Conservation (phyloP, 2,797 vertebrate genomes). For the Enteromius trimaculatus region DNA sequence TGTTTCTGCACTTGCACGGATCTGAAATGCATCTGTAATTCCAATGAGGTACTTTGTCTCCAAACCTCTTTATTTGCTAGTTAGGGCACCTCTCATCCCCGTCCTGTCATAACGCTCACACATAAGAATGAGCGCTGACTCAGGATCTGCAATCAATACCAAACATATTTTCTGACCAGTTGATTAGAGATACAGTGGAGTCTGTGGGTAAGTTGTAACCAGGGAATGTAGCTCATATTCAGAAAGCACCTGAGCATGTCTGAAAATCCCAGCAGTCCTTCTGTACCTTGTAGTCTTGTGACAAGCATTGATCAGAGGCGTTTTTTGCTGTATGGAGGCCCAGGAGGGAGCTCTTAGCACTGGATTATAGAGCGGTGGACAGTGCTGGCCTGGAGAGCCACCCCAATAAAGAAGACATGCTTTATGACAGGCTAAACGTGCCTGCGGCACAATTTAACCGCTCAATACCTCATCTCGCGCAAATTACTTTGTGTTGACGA, state of each 20-base stretch:
- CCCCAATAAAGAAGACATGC: constrained; percentile 76
- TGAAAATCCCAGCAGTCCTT: constrained; percentile 57
- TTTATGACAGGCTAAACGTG: constrained; percentile 78
- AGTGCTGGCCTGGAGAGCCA: constrained; percentile 54
- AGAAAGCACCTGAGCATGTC: constrained; percentile 52
- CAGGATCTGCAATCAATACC: constrained; percentile 52
- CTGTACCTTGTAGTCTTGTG: constrained; percentile 61
- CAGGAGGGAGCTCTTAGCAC: constrained; percentile 74
- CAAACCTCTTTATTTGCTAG: constrained; percentile 45
- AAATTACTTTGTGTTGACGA: constrained; percentile 68
- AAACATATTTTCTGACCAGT: constrained; percentile 32
- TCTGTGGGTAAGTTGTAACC: constrained; percentile 49
- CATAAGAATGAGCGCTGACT: constrained; percentile 60
- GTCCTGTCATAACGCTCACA: constrained; percentile 50
- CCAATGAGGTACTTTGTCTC: constrained; percentile 34
- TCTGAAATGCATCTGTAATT: constrained; percentile 37
- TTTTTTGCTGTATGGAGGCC: constrained; percentile 62
- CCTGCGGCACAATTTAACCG: constrained; percentile 70
- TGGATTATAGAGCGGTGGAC: constrained; percentile 71
- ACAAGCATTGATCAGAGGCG: constrained; percentile 61
- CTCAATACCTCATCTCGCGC: constrained; percentile 79
- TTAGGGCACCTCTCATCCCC: constrained; percentile 38
- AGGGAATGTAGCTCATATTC: constrained; percentile 53
- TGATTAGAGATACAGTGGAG: constrained; percentile 48
- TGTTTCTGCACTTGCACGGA: constrained; percentile 17